phyloP scores from a whole-genome alignment of 2,113 vertebrate species.

The Cebidichthys violaceus region DNA sequence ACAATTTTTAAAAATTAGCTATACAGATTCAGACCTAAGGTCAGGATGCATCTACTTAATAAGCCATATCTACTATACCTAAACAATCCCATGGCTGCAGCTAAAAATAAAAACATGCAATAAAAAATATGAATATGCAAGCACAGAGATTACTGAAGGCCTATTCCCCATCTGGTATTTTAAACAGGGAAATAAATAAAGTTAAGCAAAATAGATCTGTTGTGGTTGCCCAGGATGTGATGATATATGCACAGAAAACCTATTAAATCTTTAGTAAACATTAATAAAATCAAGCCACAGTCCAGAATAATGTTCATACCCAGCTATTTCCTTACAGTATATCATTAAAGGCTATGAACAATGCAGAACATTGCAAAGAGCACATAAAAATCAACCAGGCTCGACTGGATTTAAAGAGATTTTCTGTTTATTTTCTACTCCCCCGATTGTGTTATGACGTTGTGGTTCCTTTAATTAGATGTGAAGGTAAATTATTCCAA shows the following conservation, averaged over 20 bases:
- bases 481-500: neutral
- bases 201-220: neutral
- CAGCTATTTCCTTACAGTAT: neutral
- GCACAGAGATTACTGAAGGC: neutral
- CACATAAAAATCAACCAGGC: neutral
- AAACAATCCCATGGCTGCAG: neutral
- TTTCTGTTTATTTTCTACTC: neutral
- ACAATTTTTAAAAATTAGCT: neutral
- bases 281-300: neutral
- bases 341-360: neutral
- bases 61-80: too few species aligned
- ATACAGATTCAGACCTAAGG: neutral
- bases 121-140: neutral
- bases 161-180: neutral
- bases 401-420: neutral
- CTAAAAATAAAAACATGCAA: neutral
- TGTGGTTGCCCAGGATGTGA: neutral
- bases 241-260: neutral
- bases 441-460: neutral
- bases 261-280: neutral
- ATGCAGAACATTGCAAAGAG: neutral
- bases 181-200: neutral
- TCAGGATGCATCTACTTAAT: neutral
- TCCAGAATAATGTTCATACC: neutral
- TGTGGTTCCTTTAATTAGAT: neutral